Percentiles rank a stretch among this genome's conserved stretches.
These are phyloP conservation scores for Hoplias malabaricus DNA, from an alignment of 2,113 vertebrate genomes.

Conservation along the genomic window DNA sequence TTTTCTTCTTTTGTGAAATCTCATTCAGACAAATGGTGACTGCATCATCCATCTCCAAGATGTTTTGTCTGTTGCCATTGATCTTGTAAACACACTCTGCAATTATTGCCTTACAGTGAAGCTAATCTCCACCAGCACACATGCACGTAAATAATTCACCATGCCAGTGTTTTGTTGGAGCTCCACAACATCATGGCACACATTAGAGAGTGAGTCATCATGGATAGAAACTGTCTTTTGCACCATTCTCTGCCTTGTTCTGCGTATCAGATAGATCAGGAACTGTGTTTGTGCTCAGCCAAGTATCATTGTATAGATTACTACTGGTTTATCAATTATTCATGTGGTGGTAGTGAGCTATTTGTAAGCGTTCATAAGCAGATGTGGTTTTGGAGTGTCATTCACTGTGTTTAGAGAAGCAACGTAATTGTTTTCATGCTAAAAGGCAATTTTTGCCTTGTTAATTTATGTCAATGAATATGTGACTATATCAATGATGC, in stretches of 20 bases:
- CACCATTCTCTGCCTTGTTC: constrained; percentile 29
- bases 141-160: constrained; percentile 49
- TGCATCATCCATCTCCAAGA: constrained; percentile 22
- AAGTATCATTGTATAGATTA: not conserved
- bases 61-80: constrained; percentile 38
- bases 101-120: constrained; percentile 36
- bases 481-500: constrained; percentile 36
- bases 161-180: constrained; percentile 46
- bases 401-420: constrained; percentile 11
- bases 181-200: constrained; percentile 36
- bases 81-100: constrained; percentile 39
- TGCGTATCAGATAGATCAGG: constrained; percentile 19
- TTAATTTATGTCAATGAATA: constrained; percentile 36
- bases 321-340: constrained; percentile 40
- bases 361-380: constrained; percentile 18
- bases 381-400: constrained; percentile 35
- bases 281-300: constrained; percentile 12
- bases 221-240: constrained; percentile 7
- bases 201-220: constrained; percentile 40
- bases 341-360: constrained; percentile 1
- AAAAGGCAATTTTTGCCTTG: constrained; percentile 16
- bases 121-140: constrained; percentile 28
- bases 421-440: constrained; percentile 28
- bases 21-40: constrained; percentile 11
- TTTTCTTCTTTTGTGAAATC: not conserved